A percentile compares a stretch with the other conserved stretches of the same genome.
Evolutionary conservation across 2,888 invertebrate species (phyloP).

Genomic region (Colostygia pectinataria): DNA sequence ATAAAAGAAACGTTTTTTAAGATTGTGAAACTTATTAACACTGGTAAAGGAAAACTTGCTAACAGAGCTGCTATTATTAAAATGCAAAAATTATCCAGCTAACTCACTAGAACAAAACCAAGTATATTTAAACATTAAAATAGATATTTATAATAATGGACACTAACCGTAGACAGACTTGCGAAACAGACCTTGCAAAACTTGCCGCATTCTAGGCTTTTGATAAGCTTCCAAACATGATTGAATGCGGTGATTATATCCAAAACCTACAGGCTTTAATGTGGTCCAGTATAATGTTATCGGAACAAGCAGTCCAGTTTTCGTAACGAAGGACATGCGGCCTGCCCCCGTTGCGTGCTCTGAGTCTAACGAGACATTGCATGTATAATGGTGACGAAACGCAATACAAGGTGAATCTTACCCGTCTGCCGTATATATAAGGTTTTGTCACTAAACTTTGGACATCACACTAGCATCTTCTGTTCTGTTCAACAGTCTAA

Average conservation of each 20-base stretch:
- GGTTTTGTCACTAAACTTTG: conserved; percentile 62
- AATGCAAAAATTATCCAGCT: too few species aligned
- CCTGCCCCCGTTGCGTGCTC: conserved; percentile 70
- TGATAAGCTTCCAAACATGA: conserved; percentile 32
- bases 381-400: conserved; percentile 62
- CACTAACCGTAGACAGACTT: conserved; percentile 14
- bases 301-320: conserved; percentile 52
- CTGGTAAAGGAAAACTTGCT: too few species aligned
- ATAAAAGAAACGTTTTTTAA: too few species aligned
- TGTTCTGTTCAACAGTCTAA: conserved; percentile 60
- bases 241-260: conserved; percentile 36
- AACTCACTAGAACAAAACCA: too few species aligned
- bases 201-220: conserved; percentile 20
- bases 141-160: conserved; percentile 31
- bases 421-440: conserved; percentile 73
- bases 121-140: conserved; percentile 12
- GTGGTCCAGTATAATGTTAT: conserved; percentile 41
- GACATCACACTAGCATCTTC: conserved; percentile 67
- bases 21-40: too few species aligned
- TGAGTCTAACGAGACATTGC: conserved; percentile 63
- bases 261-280: conserved; percentile 38
- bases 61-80: too few species aligned
- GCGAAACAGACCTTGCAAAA: conserved; percentile 15
- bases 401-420: conserved; percentile 76
- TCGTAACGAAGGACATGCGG: conserved; percentile 50